phyloP scores from a whole-genome alignment of 2,797 vertebrate species.

The Siniperca undulata region DNA sequence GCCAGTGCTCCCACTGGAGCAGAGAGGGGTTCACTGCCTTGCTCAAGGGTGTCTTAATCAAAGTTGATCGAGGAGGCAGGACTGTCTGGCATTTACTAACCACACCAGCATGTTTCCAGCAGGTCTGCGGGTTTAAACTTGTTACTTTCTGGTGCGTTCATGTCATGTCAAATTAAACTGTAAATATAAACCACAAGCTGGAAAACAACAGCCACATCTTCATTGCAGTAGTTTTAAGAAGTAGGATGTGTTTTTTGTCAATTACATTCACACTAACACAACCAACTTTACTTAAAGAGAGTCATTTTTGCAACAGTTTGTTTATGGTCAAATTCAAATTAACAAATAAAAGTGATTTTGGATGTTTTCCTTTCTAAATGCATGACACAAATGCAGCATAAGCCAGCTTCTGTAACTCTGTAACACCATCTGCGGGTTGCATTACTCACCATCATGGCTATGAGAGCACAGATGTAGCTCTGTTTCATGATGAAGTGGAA shows the following conservation, averaged over 20 bases:
- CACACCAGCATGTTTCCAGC: not conserved
- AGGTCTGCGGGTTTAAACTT: slow-evolving; percentile 7
- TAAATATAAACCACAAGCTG: not conserved
- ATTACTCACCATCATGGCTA: slow-evolving; percentile 98
- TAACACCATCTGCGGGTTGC: slow-evolving; percentile 1
- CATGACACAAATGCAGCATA: slow-evolving; percentile 1
- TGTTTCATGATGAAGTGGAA: slow-evolving; percentile 99
- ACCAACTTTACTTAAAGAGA: not conserved
- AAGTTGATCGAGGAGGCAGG: not conserved
- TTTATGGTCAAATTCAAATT: slow-evolving; percentile 14
- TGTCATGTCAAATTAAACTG: not conserved
- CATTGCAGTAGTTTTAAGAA: not conserved
- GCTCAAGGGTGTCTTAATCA: slow-evolving; percentile 7
- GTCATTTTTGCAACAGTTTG: not conserved
- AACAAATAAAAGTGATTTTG: not conserved
- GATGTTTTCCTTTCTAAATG: slow-evolving; percentile 4
- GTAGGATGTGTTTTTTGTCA: not conserved
- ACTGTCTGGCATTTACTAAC: not conserved
- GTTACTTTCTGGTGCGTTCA: not conserved
- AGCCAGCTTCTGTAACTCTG: not conserved
- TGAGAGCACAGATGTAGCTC: slow-evolving; percentile 98
- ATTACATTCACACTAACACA: not conserved
- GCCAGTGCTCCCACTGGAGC: slow-evolving; percentile 16
- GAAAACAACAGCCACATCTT: slow-evolving; percentile 19
- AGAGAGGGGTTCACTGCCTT: slow-evolving; percentile 7